Evolutionary conservation across 2,113 vertebrate genomes (phyloP).

Genomic region (Cariama cristata): DNA sequence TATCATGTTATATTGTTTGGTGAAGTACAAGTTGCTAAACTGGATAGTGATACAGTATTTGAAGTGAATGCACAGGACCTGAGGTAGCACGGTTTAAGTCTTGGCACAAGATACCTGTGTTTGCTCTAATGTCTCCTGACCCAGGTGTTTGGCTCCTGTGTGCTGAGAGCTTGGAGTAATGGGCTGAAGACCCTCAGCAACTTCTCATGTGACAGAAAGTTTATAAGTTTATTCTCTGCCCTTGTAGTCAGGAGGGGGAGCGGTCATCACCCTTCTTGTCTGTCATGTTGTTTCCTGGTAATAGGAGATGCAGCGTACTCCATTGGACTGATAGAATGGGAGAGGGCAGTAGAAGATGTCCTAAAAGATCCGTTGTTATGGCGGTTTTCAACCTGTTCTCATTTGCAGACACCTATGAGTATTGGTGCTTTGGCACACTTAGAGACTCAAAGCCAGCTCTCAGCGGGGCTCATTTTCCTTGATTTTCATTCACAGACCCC

Average conservation of each 20-base stretch:
- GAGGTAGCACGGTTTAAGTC: neutral
- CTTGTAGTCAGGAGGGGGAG: neutral
- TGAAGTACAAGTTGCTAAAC: neutral
- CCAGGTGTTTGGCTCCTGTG: neutral
- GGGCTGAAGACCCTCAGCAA: neutral
- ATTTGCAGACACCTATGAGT: neutral
- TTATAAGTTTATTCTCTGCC: neutral
- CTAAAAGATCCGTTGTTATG: neutral
- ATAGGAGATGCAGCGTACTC: fast-evolving
- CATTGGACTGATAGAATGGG: fast-evolving
- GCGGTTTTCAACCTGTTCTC: neutral
- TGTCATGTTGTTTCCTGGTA: neutral
- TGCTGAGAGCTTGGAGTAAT: neutral
- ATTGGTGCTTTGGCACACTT: neutral
- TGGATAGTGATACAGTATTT: neutral
- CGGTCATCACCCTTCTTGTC: neutral
- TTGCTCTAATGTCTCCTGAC: neutral
- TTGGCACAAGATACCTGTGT: fast-evolving
- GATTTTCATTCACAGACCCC: neutral
- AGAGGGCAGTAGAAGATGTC: neutral
- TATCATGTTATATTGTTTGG: neutral
- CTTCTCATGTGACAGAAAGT: neutral
- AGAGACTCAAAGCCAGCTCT: neutral
- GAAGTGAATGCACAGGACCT: neutral
- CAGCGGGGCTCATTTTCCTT: neutral